A percentile compares a stretch with the other conserved stretches of the same genome.
phyloP scores from a whole-genome alignment of 2,797 vertebrate species.

The Onychomys arenicola region DNA sequence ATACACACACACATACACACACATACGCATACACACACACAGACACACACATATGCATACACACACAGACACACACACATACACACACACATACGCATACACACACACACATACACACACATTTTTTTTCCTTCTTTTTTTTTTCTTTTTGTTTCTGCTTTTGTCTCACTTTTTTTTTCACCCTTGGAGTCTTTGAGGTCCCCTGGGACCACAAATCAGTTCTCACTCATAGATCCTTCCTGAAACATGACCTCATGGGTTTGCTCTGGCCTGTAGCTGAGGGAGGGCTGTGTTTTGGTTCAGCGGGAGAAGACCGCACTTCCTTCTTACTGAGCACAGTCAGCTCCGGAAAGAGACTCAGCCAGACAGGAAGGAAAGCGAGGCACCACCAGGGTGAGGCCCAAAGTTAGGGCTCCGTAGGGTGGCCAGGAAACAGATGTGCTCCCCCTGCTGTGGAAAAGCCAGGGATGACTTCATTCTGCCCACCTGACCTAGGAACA shows the following conservation, averaged over 20 bases:
- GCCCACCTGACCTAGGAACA: neutral
- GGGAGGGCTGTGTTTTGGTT: neutral
- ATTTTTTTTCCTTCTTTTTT: neutral
- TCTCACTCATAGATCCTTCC: neutral
- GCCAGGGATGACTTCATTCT: neutral
- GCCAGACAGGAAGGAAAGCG: neutral
- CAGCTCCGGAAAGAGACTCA: neutral
- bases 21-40: neutral
- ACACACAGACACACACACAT: neutral
- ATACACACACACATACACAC: too few relatives aligned
- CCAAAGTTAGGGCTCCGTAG: neutral
- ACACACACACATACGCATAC: too few relatives aligned
- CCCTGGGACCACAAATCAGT: neutral
- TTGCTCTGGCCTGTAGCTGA: neutral
- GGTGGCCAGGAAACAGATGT: neutral
- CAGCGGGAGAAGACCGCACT: neutral
- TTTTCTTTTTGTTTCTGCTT: neutral
- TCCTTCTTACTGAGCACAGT: neutral
- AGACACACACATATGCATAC: too few relatives aligned
- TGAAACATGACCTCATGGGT: neutral
- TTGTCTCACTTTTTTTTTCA: neutral
- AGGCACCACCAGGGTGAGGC: too few relatives aligned
- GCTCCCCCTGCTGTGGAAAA: neutral
- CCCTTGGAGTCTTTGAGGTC: neutral
- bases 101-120: too few relatives aligned